phyloP scores from a whole-genome alignment of 2,888 invertebrate species.

The Leucophenga montana region DNA sequence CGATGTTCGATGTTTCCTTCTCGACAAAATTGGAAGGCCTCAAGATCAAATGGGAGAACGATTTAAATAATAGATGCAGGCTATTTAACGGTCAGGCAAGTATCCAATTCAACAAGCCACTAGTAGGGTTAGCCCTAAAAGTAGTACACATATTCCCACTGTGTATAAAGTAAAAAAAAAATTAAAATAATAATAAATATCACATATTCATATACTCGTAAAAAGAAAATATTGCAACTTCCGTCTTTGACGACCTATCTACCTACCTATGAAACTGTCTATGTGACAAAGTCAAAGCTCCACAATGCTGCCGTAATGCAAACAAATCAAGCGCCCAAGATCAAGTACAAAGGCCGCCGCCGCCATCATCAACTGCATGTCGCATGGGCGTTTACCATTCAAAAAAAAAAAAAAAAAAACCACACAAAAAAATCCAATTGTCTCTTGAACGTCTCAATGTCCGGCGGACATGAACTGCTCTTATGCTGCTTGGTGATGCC shows the following conservation, averaged over 20 bases:
- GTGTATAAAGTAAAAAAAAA: neutral
- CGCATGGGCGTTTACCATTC: neutral
- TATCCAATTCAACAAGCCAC: no score
- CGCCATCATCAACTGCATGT: neutral
- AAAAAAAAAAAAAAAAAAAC: no score
- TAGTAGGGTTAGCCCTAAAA: no score
- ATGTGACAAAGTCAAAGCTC: no score
- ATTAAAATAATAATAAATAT: neutral
- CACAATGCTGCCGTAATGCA: neutral
- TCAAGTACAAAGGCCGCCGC: conserved; percentile 13
- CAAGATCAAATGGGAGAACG: no score
- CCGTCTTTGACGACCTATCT: neutral
- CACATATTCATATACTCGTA: conserved; percentile 29
- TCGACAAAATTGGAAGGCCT: no score
- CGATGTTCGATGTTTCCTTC: no score
- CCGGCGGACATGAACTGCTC: neutral
- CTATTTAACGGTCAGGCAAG: no score
- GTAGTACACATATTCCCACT: no score
- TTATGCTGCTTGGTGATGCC: conserved; percentile 8
- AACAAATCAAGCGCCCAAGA: conserved; percentile 13
- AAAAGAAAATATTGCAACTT: neutral
- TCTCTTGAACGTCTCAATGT: neutral
- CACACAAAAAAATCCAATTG: neutral
- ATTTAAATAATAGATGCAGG: no score
- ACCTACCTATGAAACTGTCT: no score